Conservation (phyloP, 2,113 vertebrate species). For the Eptesicus fuscus region DNA sequence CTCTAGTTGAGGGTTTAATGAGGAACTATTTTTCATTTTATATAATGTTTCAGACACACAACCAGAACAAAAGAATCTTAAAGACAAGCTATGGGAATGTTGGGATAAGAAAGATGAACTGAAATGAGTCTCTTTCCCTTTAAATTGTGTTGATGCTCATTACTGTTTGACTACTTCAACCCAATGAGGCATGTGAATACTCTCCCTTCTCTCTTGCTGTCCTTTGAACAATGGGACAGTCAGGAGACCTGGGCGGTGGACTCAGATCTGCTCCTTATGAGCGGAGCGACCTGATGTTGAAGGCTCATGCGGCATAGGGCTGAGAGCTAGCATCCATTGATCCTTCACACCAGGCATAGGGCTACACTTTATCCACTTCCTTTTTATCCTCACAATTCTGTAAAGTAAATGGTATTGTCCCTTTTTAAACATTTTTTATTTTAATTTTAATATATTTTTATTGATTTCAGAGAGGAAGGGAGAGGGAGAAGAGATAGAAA, state of each 20-base stretch:
- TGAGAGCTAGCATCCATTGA: neutral
- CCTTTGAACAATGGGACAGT: neutral
- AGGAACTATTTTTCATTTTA: conserved; percentile 35
- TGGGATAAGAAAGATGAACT: neutral
- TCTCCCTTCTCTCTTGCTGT: neutral
- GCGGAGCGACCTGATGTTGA: neutral
- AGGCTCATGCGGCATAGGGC: neutral
- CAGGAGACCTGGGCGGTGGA: neutral
- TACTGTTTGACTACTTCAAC: neutral
- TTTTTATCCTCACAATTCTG: neutral
- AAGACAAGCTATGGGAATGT: neutral
- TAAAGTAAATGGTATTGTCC: neutral
- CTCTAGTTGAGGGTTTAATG: neutral
- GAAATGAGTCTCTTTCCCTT: neutral
- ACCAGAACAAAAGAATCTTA: neutral
- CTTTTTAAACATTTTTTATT: too few species aligned
- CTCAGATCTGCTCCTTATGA: neutral
- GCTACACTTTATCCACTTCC: neutral
- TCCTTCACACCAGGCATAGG: neutral
- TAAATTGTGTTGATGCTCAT: neutral
- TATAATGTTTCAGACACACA: conserved; percentile 15
- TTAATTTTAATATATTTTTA: too few species aligned
- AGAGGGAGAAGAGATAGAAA: too few species aligned
- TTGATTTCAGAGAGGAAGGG: too few species aligned
- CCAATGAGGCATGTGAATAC: neutral